Conservation (phyloP, 2,888 invertebrate genomes). For the Ligdia adustata region DNA sequence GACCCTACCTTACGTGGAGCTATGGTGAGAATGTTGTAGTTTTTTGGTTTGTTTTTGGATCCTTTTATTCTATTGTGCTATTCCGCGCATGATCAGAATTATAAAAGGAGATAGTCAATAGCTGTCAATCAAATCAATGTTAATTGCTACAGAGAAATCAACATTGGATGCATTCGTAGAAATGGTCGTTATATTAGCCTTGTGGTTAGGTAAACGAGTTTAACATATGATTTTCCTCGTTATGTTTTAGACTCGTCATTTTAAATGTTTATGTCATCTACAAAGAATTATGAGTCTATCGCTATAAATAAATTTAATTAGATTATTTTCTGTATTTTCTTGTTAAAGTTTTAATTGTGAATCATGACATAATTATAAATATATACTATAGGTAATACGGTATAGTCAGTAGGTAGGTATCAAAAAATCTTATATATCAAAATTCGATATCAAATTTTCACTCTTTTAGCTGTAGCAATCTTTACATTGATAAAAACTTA, state of each 20-base stretch:
- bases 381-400: too few relatives aligned
- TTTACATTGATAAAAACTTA: not conserved
- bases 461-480: too few relatives aligned
- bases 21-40: slow-evolving; percentile 52
- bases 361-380: too few relatives aligned
- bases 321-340: too few relatives aligned
- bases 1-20: slow-evolving; percentile 61
- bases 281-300: too few relatives aligned
- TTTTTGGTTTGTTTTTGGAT: slow-evolving; percentile 42
- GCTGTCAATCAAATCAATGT: slow-evolving; percentile 15
- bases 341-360: too few relatives aligned
- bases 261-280: not conserved
- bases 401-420: too few relatives aligned
- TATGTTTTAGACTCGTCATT: not conserved
- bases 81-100: slow-evolving; percentile 47
- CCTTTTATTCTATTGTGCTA: slow-evolving; percentile 43
- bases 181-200: slow-evolving; percentile 13
- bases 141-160: slow-evolving; percentile 14
- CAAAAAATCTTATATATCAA: too few relatives aligned
- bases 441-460: too few relatives aligned
- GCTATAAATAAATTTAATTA: too few relatives aligned
- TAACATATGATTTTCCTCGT: slow-evolving; percentile 3
- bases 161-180: slow-evolving; percentile 10
- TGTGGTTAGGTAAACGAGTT: not conserved
- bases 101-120: slow-evolving; percentile 18